Percentiles rank a stretch among this genome's conserved stretches.
phyloP scores from a whole-genome alignment of 1,140 invertebrate genomes.

The Rhopalosiphum maidis region DNA sequence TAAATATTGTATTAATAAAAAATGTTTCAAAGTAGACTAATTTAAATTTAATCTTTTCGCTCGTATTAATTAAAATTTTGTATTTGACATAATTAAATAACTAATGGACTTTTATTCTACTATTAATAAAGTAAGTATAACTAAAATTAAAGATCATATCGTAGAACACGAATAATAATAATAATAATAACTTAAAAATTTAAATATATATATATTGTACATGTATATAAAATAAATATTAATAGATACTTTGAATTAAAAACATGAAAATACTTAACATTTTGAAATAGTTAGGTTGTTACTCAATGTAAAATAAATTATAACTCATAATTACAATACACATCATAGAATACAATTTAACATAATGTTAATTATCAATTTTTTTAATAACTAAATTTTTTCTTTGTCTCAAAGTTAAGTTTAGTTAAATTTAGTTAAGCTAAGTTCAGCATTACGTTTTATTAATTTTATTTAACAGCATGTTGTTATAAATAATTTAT shows the following conservation, averaged over 20 bases:
- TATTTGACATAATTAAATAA: neutral
- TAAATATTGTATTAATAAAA: slow-evolving; percentile 20
- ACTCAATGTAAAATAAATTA: neutral
- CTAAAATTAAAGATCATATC: neutral
- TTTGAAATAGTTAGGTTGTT: neutral
- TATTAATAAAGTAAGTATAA: neutral
- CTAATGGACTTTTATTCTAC: neutral
- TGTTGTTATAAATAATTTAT: neutral
- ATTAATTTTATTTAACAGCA: neutral
- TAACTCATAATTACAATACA: neutral
- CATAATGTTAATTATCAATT: neutral
- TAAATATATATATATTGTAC: neutral
- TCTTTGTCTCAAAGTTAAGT: neutral
- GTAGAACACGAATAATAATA: no score
- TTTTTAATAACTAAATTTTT: neutral
- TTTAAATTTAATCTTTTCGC: neutral
- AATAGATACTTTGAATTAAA: neutral
- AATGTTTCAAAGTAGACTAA: slow-evolving; percentile 3
- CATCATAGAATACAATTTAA: neutral
- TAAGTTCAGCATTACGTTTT: neutral
- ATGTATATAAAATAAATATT: neutral
- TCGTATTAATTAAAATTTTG: neutral
- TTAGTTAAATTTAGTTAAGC: neutral
- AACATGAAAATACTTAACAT: neutral
- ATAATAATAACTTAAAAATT: neutral